phyloP scores from a whole-genome alignment of 2,113 vertebrate genomes.

The Sinocyclocheilus anophthalmus region DNA sequence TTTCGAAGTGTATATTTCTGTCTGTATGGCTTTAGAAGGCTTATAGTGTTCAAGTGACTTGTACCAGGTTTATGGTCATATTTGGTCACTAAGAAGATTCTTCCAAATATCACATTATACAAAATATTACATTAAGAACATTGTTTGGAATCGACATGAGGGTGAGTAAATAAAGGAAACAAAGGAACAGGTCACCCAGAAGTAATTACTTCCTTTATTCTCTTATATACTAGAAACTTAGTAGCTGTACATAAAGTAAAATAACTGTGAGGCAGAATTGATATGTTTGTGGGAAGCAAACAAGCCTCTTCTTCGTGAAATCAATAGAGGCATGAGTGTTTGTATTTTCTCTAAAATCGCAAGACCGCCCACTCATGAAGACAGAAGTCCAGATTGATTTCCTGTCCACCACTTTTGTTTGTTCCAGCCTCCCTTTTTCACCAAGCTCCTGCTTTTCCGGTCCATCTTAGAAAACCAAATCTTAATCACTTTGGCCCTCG shows the following conservation, averaged over 20 bases:
- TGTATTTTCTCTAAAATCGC: conserved; percentile 42
- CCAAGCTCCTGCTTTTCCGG: conserved; percentile 31
- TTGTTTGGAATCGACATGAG: not conserved
- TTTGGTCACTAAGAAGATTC: not conserved
- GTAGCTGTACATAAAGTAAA: not conserved
- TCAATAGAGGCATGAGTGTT: conserved; percentile 47
- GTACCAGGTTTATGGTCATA: no score
- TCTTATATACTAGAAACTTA: not conserved
- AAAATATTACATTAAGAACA: not conserved
- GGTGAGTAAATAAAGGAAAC: not conserved
- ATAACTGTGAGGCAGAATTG: not conserved
- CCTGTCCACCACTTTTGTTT: conserved; percentile 56
- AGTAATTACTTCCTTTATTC: not conserved
- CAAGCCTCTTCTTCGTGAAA: not conserved
- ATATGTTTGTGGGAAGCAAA: conserved; percentile 11
- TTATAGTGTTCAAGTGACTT: not conserved
- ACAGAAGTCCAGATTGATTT: conserved; percentile 70
- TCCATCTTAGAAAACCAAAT: conserved; percentile 47
- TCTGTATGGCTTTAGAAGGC: not conserved
- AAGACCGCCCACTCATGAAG: conserved; percentile 52
- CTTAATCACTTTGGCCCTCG: conserved; percentile 45
- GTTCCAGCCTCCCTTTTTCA: conserved; percentile 43
- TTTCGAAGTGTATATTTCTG: not conserved
- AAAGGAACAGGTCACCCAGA: not conserved
- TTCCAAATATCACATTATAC: not conserved